Evolutionary conservation across 2,113 vertebrate species (phyloP).

Genomic region (Mirounga angustirostris): DNA sequence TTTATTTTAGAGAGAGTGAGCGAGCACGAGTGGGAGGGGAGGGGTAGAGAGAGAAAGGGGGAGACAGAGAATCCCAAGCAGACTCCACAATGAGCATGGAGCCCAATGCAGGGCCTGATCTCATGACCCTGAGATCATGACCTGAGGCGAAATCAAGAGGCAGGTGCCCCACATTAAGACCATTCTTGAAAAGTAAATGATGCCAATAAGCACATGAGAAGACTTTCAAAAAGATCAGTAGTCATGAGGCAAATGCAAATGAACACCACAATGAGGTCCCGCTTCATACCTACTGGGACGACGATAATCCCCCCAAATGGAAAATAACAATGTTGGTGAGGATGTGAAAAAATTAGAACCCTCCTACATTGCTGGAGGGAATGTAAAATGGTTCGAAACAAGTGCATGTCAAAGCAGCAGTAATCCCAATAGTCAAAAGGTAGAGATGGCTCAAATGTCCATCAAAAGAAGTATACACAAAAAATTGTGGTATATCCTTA

Average conservation of each 20-base stretch:
- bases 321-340: neutral
- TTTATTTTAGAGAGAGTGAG: neutral
- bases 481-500: neutral
- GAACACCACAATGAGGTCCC: neutral
- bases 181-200: neutral
- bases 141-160: neutral
- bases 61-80: neutral
- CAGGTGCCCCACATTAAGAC: neutral
- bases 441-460: neutral
- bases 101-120: neutral
- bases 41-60: neutral
- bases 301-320: neutral
- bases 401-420: too few species aligned
- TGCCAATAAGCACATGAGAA: neutral
- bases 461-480: neutral
- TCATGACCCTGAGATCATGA: neutral
- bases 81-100: neutral
- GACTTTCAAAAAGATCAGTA: neutral
- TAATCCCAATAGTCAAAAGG: neutral
- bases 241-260: neutral
- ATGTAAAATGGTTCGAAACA: neutral
- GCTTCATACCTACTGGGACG: neutral
- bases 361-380: neutral
- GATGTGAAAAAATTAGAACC: neutral
- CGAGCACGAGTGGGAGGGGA: neutral